These are phyloP conservation scores for Gallinago jamesoni DNA, from an alignment of 2,113 vertebrate genomes.

Conservation along the genomic window DNA sequence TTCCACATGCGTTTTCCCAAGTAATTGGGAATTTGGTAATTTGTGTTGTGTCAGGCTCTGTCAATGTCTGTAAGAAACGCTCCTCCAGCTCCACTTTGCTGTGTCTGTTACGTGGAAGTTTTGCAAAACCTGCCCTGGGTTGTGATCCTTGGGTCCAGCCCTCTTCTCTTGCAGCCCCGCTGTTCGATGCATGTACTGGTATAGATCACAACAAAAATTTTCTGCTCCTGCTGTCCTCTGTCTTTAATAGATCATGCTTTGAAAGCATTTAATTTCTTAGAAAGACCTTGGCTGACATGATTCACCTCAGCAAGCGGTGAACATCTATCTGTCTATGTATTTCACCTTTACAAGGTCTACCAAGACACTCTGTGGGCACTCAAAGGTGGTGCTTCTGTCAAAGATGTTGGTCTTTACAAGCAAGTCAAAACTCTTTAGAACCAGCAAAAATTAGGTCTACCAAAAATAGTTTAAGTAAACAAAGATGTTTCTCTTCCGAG, in stretches of 20 bases:
- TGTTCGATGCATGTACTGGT: fast-evolving
- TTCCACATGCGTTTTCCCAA: neutral
- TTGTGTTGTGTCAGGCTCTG: neutral
- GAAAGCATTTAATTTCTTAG: neutral
- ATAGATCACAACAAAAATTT: neutral
- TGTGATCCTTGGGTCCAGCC: neutral
- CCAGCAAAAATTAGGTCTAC: constrained; percentile 14
- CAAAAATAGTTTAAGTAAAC: constrained; percentile 47
- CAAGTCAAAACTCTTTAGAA: constrained; percentile 29
- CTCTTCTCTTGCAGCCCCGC: neutral
- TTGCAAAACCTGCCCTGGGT: neutral
- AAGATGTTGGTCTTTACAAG: constrained; percentile 6
- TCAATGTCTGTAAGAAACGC: neutral
- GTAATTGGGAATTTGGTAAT: neutral
- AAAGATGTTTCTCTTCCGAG: constrained; percentile 19
- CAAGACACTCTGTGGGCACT: neutral
- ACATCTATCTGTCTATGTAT: neutral
- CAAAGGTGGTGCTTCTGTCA: neutral
- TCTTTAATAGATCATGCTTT: neutral
- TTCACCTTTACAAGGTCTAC: neutral
- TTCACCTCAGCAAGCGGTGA: neutral
- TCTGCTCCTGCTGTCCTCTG: neutral
- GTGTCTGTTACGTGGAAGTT: neutral
- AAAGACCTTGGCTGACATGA: neutral
- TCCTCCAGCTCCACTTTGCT: neutral